phyloP scores from a whole-genome alignment of 2,888 invertebrate species.

The Meiosimyza decipiens region DNA sequence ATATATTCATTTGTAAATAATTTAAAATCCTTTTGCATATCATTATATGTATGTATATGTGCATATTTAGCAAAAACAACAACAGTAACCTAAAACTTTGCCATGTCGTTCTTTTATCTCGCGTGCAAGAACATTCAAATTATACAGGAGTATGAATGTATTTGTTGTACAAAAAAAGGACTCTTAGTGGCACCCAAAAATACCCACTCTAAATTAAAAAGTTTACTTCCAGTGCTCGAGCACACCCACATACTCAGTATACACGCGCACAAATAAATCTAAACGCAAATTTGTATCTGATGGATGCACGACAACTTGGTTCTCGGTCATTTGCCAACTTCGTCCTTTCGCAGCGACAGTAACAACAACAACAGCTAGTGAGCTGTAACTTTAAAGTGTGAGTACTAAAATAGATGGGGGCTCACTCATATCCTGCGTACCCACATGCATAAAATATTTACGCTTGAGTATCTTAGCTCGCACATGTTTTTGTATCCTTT shows the following conservation, averaged over 20 bases:
- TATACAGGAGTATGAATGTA: too few species aligned
- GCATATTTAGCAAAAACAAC: neutral
- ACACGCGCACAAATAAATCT: slow-evolving; percentile 54
- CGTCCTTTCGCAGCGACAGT: slow-evolving; percentile 17
- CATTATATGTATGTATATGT: slow-evolving; percentile 36
- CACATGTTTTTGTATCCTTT: slow-evolving; percentile 53
- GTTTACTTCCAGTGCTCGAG: slow-evolving; percentile 4
- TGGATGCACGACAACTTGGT: slow-evolving; percentile 46
- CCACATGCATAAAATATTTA: slow-evolving; percentile 42
- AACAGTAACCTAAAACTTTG: slow-evolving; percentile 23
- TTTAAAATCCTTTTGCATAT: slow-evolving; percentile 46
- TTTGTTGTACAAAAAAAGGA: neutral
- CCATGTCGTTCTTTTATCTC: slow-evolving; percentile 33
- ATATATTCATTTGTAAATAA: slow-evolving; percentile 31
- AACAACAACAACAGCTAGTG: slow-evolving; percentile 18
- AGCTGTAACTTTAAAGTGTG: neutral
- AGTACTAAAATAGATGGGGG: neutral
- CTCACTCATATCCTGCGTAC: slow-evolving; percentile 20
- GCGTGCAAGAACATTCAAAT: slow-evolving; percentile 1
- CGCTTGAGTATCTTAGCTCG: slow-evolving; percentile 29
- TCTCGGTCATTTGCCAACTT: slow-evolving; percentile 36
- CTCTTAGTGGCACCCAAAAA: neutral
- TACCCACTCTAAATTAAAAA: neutral
- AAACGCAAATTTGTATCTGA: slow-evolving; percentile 55
- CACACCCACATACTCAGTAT: neutral